Base-by-base conservation (phyloP, 2,888 invertebrate genomes). In the Drosophila phalerata region DNA sequence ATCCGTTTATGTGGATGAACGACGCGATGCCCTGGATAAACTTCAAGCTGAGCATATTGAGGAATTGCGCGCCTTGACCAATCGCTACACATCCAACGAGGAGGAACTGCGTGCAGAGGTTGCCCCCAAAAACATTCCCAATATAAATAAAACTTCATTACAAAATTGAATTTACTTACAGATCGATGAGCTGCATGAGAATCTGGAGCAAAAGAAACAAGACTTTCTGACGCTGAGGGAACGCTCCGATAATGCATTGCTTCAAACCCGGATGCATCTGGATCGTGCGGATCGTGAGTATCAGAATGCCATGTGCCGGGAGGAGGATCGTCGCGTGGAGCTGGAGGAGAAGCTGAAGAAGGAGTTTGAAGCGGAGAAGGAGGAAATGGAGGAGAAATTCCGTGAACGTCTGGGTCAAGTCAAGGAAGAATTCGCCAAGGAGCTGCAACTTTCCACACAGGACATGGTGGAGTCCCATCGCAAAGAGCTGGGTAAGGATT, bases 341-440 rank as follows among this genome's bases (percentile, higher is more conserved):
- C 79, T 92, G 51, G 89, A 91, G 77, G 88, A 83, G 69, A 77
- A 82, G 34, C 84, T 93, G 17, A 89, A 88, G 22, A 75, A 90
- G 61, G 96, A 96, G 86, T 93, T 96, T 55, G 93, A 96, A 49
- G 93, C 95, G 79, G 94, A 96, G 62, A 93, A 96, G 90, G 95
- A 95, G 88, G 96, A 96, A 92, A 94, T 96, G 62, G 96, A 96
- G 86, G 95, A 96, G 91, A 94, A 94, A 8, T 96, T 96, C 91
- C 95, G 96, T 49, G 96, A 96, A 71, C 95, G 95, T 19, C 79
- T 93, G 51, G 87, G 87, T 49, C 91, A 92, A 64, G 92, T 92
- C 32, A 92, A 92, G 69, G 91, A 92, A n/a, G 92, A 92, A 63
- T 93, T 92, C 64, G 86, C 91, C 66, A 90, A 86, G 13, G 93